These are phyloP conservation scores for Orius insidiosus DNA, from an alignment of 1,140 invertebrate genomes.

Conservation along the genomic window DNA sequence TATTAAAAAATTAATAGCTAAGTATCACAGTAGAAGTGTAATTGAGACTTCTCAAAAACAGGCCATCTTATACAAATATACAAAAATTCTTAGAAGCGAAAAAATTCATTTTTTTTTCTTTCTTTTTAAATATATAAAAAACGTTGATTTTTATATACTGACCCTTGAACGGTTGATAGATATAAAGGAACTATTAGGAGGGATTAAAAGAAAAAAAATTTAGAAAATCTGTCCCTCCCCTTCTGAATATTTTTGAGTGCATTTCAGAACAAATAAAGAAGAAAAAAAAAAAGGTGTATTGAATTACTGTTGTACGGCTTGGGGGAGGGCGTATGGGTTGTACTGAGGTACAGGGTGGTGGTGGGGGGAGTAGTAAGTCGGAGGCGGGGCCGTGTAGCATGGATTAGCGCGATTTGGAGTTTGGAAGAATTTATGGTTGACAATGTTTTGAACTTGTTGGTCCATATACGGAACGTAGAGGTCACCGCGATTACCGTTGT, in stretches of 20 bases:
- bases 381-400: slow-evolving; percentile 5
- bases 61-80: slow-evolving; percentile 6
- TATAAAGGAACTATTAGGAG: slow-evolving; percentile 6
- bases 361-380: slow-evolving; percentile 7
- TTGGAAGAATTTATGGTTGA: slow-evolving; percentile 45
- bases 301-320: slow-evolving; percentile 22
- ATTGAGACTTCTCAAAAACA: slow-evolving; percentile 6
- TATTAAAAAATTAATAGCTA: slow-evolving; percentile 7
- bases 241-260: slow-evolving; percentile 14
- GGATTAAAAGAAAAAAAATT: slow-evolving; percentile 4
- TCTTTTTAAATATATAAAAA: slow-evolving; percentile 9
- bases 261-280: slow-evolving; percentile 10
- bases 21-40: slow-evolving; percentile 12
- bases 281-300: slow-evolving; percentile 3
- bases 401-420: slow-evolving; percentile 17
- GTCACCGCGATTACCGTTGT: slow-evolving; percentile 14
- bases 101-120: not conserved
- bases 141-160: slow-evolving; percentile 12
- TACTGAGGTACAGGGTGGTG: slow-evolving; percentile 24
- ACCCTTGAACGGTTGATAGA: slow-evolving; percentile 17
- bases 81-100: slow-evolving; percentile 3
- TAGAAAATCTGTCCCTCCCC: slow-evolving; percentile 6
- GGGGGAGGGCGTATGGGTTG: slow-evolving; percentile 20
- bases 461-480: slow-evolving; percentile 24
- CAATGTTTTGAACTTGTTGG: slow-evolving; percentile 35